These are phyloP conservation scores for Cassiopea andromeda DNA, from an alignment of 30 jellyfish, hydroid and myxozoan species.

Conservation along the genomic window DNA sequence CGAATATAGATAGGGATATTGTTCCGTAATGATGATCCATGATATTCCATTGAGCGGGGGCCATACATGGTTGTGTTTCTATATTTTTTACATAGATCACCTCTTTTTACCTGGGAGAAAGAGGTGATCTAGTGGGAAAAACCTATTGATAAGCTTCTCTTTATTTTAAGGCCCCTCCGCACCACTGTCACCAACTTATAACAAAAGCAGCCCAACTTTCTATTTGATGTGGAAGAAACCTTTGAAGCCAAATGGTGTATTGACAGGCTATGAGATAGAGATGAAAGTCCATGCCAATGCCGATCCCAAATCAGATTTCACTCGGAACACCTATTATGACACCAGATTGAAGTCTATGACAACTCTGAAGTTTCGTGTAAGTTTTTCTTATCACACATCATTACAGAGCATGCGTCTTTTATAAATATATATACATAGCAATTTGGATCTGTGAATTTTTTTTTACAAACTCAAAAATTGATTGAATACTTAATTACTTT, in stretches of 20 bases:
- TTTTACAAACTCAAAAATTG: too few species aligned
- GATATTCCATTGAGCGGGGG: too few species aligned
- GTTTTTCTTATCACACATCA: not conserved
- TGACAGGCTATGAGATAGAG: conserved; percentile 61
- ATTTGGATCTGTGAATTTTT: not conserved
- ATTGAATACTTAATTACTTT: too few species aligned
- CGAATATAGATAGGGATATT: too few species aligned
- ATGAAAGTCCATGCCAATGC: not conserved
- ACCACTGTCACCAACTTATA: conserved; percentile 36
- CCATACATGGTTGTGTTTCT: too few species aligned
- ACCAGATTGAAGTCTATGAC: conserved; percentile 32
- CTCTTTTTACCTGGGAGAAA: too few species aligned
- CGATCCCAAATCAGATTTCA: conserved; percentile 1
- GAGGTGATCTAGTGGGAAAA: too few species aligned
- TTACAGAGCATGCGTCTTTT: not conserved
- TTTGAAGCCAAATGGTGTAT: conserved; percentile 44
- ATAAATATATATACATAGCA: not conserved
- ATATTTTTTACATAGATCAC: too few species aligned
- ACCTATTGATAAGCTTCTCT: too few species aligned
- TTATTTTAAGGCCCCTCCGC: conserved; percentile 67
- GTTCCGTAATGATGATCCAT: too few species aligned
- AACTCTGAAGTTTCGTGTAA: conserved; percentile 45
- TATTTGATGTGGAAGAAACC: conserved; percentile 66
- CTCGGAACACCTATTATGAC: conserved; percentile 45
- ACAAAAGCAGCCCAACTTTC: conserved; percentile 40